These are phyloP conservation scores for Xenops minutus DNA, from an alignment of 2,797 vertebrate species.

Conservation along the genomic window DNA sequence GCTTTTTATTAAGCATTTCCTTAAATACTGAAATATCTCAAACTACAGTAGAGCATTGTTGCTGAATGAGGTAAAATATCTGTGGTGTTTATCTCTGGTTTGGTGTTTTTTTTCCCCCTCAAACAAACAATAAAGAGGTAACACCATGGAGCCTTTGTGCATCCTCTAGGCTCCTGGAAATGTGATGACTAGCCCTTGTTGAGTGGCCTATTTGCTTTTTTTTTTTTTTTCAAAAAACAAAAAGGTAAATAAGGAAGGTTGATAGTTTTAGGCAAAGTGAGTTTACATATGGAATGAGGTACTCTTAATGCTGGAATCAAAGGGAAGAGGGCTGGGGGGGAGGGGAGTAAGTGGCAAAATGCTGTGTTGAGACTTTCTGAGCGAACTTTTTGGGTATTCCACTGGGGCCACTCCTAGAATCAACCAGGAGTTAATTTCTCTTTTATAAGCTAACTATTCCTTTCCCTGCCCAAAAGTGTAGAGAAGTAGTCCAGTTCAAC, in stretches of 20 bases:
- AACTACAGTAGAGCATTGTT: neutral
- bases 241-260: neutral
- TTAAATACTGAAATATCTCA: neutral
- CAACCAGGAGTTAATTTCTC: neutral
- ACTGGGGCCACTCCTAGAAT: neutral
- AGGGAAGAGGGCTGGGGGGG: neutral
- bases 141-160: neutral
- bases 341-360: neutral
- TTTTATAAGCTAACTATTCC: neutral
- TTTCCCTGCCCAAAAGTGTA: neutral
- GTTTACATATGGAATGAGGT: neutral
- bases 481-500: neutral
- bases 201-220: neutral
- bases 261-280: neutral
- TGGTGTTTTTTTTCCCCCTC: neutral
- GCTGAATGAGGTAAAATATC: neutral
- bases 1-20: neutral
- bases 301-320: neutral
- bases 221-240: accelerated
- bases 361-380: neutral
- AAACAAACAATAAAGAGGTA: neutral
- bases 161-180: neutral
- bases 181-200: neutral
- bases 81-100: neutral
- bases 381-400: neutral